Conservation (phyloP, 2,113 vertebrate genomes). For the Lophotis ruficrista region DNA sequence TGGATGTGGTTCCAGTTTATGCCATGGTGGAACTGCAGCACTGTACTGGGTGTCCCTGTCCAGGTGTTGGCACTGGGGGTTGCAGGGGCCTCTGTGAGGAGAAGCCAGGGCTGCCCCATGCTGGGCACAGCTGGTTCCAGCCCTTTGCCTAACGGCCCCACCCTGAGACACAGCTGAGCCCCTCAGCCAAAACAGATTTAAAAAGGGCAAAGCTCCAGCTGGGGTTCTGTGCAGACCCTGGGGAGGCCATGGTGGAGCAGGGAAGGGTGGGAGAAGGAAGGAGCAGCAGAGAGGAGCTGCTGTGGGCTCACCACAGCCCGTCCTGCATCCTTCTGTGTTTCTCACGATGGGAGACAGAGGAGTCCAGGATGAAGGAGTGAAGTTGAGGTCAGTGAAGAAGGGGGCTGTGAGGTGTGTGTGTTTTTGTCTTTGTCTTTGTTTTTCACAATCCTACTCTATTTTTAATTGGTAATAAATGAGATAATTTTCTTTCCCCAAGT, state of each 20-base stretch:
- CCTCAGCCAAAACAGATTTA: background rate
- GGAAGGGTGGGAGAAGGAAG: background rate
- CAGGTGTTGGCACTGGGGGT: background rate
- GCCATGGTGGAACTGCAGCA: fast-evolving
- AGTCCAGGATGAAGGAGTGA: background rate
- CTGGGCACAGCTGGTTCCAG: background rate
- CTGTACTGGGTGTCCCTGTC: too few species aligned
- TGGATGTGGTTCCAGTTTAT: background rate
- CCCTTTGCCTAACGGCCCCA: background rate
- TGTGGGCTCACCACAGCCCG: fast-evolving
- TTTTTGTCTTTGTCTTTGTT: background rate
- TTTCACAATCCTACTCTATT: background rate
- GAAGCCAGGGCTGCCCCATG: fast-evolving
- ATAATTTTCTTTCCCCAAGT: background rate
- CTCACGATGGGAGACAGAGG: too few species aligned
- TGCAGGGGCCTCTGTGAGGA: background rate
- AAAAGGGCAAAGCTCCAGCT: background rate
- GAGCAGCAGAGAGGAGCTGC: background rate
- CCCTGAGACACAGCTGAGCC: background rate
- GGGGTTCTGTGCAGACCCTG: too few species aligned
- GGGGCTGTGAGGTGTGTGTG: fast-evolving
- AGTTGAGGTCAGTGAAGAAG: background rate
- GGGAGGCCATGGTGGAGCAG: fast-evolving
- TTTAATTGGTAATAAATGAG: background rate
- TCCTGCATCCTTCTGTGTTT: fast-evolving